phyloP scores from a whole-genome alignment of 2,888 invertebrate species.

The Ceraclea dissimilis region DNA sequence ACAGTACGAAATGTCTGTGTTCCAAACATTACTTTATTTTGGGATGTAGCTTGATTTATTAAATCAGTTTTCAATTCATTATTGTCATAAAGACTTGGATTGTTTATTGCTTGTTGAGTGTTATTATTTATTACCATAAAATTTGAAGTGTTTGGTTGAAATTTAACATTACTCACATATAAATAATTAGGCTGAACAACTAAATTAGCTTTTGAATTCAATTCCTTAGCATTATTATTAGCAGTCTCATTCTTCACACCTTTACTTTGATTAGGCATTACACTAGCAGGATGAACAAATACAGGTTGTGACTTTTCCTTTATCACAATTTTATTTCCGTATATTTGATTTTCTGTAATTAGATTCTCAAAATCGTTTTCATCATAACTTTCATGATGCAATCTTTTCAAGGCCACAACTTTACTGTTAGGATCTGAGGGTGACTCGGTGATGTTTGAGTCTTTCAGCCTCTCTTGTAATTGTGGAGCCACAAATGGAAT shows the following conservation, averaged over 20 bases:
- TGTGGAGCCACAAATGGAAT: background rate
- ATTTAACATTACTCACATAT: conserved; percentile 43
- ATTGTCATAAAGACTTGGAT: conserved; percentile 2
- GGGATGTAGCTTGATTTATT: conserved; percentile 2
- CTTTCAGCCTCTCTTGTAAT: conserved; percentile 37
- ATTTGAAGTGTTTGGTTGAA: conserved; percentile 34
- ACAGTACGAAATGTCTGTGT: conserved; percentile 21
- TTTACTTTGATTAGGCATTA: conserved; percentile 30
- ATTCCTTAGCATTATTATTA: conserved; percentile 26
- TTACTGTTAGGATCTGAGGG: conserved; percentile 28
- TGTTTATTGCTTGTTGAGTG: conserved; percentile 5
- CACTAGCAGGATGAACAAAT: conserved; percentile 32
- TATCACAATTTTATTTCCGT: conserved; percentile 50
- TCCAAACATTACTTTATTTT: conserved; percentile 12
- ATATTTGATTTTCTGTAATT: conserved; percentile 49
- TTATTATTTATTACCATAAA: conserved; percentile 35
- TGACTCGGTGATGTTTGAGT: conserved; percentile 30
- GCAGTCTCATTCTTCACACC: conserved; percentile 29
- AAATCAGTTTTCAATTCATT: conserved; percentile 2
- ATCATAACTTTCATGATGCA: conserved; percentile 45
- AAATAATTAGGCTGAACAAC: conserved; percentile 42
- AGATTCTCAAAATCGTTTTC: conserved; percentile 50
- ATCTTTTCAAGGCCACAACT: conserved; percentile 43
- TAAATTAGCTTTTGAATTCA: conserved; percentile 36
- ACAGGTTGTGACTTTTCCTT: conserved; percentile 46